Conservation (phyloP, 2,113 vertebrate species). For the Platysteira castanea region DNA sequence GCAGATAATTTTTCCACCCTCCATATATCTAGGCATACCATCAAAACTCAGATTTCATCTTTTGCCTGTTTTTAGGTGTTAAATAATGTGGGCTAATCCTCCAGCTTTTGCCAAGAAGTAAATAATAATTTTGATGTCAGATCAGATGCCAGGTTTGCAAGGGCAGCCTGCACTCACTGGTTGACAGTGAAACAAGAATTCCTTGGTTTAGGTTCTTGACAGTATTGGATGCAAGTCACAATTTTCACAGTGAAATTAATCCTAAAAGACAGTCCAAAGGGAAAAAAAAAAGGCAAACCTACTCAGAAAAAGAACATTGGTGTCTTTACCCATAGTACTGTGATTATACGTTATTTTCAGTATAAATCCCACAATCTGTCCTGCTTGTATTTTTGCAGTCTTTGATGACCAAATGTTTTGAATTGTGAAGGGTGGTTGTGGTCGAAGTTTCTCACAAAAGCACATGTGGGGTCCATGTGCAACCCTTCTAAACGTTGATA, state of each 20-base stretch:
- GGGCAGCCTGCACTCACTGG: background rate
- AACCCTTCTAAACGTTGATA: background rate
- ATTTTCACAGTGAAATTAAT: background rate
- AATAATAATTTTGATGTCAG: background rate
- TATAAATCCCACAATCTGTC: background rate
- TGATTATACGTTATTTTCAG: background rate
- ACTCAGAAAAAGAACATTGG: background rate
- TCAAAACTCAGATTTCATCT: background rate
- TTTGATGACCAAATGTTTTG: slow-evolving; percentile 14
- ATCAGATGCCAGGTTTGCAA: background rate
- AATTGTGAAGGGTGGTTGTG: background rate
- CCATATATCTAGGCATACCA: background rate
- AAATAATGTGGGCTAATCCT: background rate
- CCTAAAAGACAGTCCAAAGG: background rate
- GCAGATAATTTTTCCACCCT: background rate
- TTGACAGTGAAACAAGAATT: background rate
- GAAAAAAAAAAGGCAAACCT: background rate
- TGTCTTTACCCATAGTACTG: background rate
- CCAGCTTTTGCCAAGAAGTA: background rate
- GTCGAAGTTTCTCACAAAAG: background rate
- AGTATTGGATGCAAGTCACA: background rate
- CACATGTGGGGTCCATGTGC: background rate
- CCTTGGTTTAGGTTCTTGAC: background rate
- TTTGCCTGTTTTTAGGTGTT: background rate
- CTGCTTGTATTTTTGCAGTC: slow-evolving; percentile 12